Conservation (phyloP, 2,113 vertebrate species). For the Prietella phreatophila region DNA sequence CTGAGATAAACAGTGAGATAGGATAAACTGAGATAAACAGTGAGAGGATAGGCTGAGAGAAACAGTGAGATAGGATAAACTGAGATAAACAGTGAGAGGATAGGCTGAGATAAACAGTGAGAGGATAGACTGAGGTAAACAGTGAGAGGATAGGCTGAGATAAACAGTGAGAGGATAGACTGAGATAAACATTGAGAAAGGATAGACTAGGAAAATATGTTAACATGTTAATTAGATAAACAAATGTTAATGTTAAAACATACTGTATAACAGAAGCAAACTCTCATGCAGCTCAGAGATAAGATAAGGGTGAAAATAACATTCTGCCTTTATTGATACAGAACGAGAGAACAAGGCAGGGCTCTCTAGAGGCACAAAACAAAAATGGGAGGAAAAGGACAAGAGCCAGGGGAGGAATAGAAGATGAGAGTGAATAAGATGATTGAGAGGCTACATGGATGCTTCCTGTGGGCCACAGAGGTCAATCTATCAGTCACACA, state of each 20-base stretch:
- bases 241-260: not conserved
- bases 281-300: not conserved
- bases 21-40: no score
- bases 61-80: not conserved
- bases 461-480: constrained; percentile 25
- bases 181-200: not conserved
- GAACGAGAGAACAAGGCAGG: constrained; percentile 1
- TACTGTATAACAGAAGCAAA: not conserved
- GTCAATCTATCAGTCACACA: constrained; percentile 31
- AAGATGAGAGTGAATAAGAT: constrained; percentile 28
- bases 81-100: not conserved
- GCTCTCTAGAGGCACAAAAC: constrained; percentile 36
- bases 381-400: constrained; percentile 34
- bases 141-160: not conserved
- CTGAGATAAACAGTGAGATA: not conserved
- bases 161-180: not conserved
- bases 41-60: not conserved
- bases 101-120: not conserved
- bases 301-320: constrained; percentile 16
- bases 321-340: constrained; percentile 41
- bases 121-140: not conserved
- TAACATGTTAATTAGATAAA: not conserved
- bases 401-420: constrained; percentile 39
- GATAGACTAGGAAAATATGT: not conserved
- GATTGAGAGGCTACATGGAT: constrained; percentile 23